Base-by-base conservation (phyloP, 1,140 invertebrate genomes). In the Zelostemma sp. region DNA sequence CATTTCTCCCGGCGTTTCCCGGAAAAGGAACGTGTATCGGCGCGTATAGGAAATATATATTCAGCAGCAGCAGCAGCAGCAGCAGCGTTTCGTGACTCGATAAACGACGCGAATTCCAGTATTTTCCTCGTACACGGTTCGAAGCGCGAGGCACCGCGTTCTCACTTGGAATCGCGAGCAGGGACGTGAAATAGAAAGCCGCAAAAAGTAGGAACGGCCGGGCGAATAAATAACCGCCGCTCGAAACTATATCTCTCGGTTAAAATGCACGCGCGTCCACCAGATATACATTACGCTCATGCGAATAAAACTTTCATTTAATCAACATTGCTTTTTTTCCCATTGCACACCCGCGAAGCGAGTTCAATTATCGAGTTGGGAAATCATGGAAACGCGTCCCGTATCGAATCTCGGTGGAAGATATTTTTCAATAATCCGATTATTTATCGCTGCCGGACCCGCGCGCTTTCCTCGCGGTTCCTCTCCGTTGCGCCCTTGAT, bases 391-490 rank as follows among this genome's bases (percentile, higher is more conserved):
- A 28, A 28, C 25, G 25, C 25, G 8, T 8, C 17, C 33, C 16
- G 54, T 8, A 40, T 12, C 50, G n/a, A 9, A 19, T 17, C 43
- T n/a, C n/a, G n/a, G n/a, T 11, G 64, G 67, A 69, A 82, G 81
- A 82, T 82, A 84, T 84, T 83, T 83, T 83, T 81, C 78, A 83
- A 83, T 84, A 84, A 84, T 83, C 80, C 79, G 82, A 83, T 85
- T 84, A 85, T 85, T 84, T 85, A 84, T 85, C 77, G 72, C 72
- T 72, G 76, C 73, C 65, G 79, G 75, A 75, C 67, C 59, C 21
- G 53, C 62, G 43, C 47, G 73, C 67, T 75, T 75, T 49, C 57
- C 9, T 46, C 49, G 60, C 48, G 48, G 33, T 25, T 8, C 3
- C 6, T 6, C 33, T 35, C 11, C 11, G n/a, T 9, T 6, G 21